Evolutionary conservation across 2,113 vertebrate genomes (phyloP).

Genomic region (Chrysochloris asiatica): DNA sequence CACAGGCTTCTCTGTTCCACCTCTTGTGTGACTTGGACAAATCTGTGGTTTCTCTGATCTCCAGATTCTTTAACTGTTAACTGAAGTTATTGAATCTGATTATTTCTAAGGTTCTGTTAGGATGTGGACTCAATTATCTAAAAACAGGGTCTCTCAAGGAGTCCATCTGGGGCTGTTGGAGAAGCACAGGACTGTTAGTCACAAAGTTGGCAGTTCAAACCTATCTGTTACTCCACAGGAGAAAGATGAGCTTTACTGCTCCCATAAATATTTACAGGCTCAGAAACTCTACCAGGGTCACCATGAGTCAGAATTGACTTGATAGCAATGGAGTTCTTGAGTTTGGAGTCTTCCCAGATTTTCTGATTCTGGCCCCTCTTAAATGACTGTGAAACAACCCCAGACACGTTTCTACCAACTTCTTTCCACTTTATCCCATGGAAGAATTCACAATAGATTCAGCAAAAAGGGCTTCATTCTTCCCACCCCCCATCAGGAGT

Average conservation of each 20-base stretch:
- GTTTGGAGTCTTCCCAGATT: neutral
- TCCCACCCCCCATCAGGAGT: neutral
- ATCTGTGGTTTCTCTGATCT: neutral
- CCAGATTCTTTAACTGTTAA: neutral
- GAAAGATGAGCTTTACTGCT: no score
- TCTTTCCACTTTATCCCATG: neutral
- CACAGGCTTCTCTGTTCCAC: neutral
- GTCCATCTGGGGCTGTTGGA: no score
- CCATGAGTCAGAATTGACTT: no score
- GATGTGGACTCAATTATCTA: no score
- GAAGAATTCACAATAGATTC: neutral
- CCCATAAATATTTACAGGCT: no score
- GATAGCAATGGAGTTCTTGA: no score
- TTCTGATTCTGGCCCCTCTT: neutral
- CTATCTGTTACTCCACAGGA: no score
- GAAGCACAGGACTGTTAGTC: no score
- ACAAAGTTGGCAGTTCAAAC: no score
- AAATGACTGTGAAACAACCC: neutral
- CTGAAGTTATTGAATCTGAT: neutral
- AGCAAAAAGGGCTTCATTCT: neutral
- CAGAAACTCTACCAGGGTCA: no score
- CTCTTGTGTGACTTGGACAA: neutral
- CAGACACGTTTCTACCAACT: neutral
- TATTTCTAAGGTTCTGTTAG: neutral
- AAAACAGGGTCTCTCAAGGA: no score